Evolutionary conservation across 35 echinoderm and acorn worm genomes (phyloP).

Genomic region (Eucidaris tribuloides): DNA sequence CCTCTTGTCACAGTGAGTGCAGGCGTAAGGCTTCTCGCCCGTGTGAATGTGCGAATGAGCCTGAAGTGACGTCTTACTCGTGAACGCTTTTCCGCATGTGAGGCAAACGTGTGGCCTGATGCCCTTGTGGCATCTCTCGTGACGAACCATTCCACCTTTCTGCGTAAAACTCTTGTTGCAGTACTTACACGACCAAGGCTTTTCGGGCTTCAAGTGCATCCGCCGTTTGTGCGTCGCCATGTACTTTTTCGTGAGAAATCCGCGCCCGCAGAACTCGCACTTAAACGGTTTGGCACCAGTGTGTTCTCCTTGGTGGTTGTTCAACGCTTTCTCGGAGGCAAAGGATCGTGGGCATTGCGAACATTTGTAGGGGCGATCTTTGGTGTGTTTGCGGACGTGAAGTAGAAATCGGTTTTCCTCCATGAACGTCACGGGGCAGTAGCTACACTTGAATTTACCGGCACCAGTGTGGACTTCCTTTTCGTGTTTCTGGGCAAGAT

Average conservation of each 20-base stretch:
- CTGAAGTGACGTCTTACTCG: neutral
- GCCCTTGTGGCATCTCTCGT: constrained; percentile 8
- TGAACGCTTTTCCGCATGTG: constrained; percentile 3
- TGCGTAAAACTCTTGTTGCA: constrained; percentile 15
- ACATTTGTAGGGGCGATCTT: constrained; percentile 6
- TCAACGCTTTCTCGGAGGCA: constrained; percentile 1
- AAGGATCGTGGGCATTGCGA: constrained; percentile 7
- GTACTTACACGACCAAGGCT: neutral
- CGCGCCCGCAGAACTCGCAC: neutral
- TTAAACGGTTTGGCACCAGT: neutral
- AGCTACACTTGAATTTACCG: neutral
- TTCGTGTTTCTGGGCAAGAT: constrained; percentile 9
- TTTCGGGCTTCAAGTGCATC: neutral
- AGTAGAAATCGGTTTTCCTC: neutral
- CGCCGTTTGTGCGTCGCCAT: neutral
- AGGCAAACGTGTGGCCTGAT: constrained; percentile 19
- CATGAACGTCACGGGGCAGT: constrained; percentile 2
- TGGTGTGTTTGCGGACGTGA: neutral
- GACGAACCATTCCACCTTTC: neutral
- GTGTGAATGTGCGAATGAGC: constrained; percentile 4
- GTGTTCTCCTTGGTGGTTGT: constrained; percentile 5
- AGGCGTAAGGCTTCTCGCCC: neutral
- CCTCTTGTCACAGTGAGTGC: neutral
- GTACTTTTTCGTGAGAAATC: constrained; percentile 9
- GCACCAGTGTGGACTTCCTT: neutral